Conservation (phyloP, 1,140 invertebrate species). For the Cyclina sinensis region DNA sequence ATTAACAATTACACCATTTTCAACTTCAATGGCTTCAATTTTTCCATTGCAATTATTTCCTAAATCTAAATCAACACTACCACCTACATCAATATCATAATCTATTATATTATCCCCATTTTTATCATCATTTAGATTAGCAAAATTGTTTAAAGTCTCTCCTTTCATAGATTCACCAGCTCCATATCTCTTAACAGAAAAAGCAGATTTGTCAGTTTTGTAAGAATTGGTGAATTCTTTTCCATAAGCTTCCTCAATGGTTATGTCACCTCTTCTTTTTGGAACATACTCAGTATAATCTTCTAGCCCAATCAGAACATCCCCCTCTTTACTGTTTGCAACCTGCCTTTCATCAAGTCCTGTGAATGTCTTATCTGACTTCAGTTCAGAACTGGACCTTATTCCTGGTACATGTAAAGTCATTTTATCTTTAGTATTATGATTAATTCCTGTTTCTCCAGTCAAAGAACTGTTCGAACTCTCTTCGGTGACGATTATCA, state of each 20-base stretch:
- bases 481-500: neutral
- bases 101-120: neutral
- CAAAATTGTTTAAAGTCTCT: neutral
- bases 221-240: neutral
- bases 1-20: conserved; percentile 41
- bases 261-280: conserved; percentile 18
- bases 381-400: neutral
- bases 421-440: no score
- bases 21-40: conserved; percentile 39
- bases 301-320: neutral
- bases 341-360: neutral
- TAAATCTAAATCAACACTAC: conserved; percentile 32
- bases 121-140: neutral
- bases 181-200: neutral
- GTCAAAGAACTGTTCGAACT: neutral
- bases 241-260: conserved; percentile 21
- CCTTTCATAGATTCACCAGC: neutral
- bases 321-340: neutral
- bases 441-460: no score
- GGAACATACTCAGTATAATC: neutral
- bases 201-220: neutral
- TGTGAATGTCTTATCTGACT: neutral
- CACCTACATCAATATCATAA: conserved; percentile 22
- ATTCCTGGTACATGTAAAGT: no score
- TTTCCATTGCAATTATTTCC: conserved; percentile 46